Evolutionary conservation across 2,797 vertebrate genomes (phyloP), one percentile per base, ranked within the genome.

Genomic region (Parauchenoglanis ngamensis): DNA sequence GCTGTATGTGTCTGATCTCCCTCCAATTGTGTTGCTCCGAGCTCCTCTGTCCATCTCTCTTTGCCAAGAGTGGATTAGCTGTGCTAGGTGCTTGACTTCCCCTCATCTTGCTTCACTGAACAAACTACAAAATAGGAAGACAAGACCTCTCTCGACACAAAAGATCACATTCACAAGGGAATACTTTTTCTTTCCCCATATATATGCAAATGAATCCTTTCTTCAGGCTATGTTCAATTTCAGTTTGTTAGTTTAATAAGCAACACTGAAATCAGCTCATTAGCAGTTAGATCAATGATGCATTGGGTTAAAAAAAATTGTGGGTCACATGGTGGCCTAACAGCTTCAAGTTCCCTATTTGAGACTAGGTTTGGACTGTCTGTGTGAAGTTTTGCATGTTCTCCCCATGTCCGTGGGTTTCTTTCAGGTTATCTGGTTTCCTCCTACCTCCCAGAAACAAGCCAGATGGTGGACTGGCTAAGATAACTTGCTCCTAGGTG

Each of bases 21-120:
- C 63, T 85, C 76, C 77, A 80, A 56, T 73, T 19, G 56, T 52
- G 77, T 88, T 85, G 44, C 54, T 87, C 80, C 81, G 76, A 79
- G 63, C 79, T 46, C 79, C 56, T 88, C 86, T 80, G 83, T 87
- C 87, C 65, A n/a, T n/a, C 46, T 90, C 7, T 79, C 40, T 49
- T 73, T 85, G 57, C 63, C 86, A 89, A 72, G 78, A 83, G 68
- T 68, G 87, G 89, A 91, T 91, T 86, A 91, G 68, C 67, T 75
- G 75, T 65, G 73, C 54, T 80, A 80, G 78, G 84, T 85, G 86
- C 79, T 87, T 87, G 84, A 87, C 87, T 85, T 84, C 75, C 77
- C 52, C 78, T 46, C 2, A 49, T 88, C 72, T 87, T 65, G 88
- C 82, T 77, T 90, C 79, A 84, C 52, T 67, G 77, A 85, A 75